Conservation (phyloP, 2,888 invertebrate species). For the Liodrosophila aerea region DNA sequence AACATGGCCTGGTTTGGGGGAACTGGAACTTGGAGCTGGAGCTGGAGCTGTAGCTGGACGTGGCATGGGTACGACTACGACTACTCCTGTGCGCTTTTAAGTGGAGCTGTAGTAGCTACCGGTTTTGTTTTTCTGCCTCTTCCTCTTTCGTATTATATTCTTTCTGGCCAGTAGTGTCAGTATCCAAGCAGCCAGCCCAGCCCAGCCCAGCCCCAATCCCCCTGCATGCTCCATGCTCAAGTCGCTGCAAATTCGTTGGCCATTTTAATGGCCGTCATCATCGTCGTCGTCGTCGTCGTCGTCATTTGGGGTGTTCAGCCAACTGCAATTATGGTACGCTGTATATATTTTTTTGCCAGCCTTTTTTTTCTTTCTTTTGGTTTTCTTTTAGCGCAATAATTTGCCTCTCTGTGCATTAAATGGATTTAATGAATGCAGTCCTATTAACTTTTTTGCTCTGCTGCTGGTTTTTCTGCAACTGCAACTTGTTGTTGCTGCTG, state of each 20-base stretch:
- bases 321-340: slow-evolving; percentile 74
- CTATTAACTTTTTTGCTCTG: slow-evolving; percentile 72
- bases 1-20: slow-evolving; percentile 23
- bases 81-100: slow-evolving; percentile 49
- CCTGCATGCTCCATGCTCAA: slow-evolving; percentile 7
- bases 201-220: no score
- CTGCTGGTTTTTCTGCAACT: slow-evolving; percentile 41
- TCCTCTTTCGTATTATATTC: slow-evolving; percentile 13
- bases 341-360: slow-evolving; percentile 27
- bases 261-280: slow-evolving; percentile 73
- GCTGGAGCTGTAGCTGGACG: slow-evolving; percentile 30
- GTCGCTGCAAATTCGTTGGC: slow-evolving; percentile 63
- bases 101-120: slow-evolving; percentile 57
- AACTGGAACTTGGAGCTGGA: slow-evolving; percentile 1
- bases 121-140: slow-evolving; percentile 47
- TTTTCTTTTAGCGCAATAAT: slow-evolving; percentile 77
- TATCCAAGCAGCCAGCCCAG: no score
- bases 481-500: slow-evolving; percentile 37
- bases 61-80: slow-evolving; percentile 19
- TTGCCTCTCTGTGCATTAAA: slow-evolving; percentile 79
- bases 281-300: slow-evolving; percentile 39
- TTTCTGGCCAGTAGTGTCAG: no score
- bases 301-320: slow-evolving; percentile 62
- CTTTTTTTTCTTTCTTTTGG: slow-evolving; percentile 43
- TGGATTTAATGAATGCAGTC: slow-evolving; percentile 81